Evolutionary conservation across 2,113 vertebrate species (phyloP).

Genomic region (Psilopsiagon aymara): DNA sequence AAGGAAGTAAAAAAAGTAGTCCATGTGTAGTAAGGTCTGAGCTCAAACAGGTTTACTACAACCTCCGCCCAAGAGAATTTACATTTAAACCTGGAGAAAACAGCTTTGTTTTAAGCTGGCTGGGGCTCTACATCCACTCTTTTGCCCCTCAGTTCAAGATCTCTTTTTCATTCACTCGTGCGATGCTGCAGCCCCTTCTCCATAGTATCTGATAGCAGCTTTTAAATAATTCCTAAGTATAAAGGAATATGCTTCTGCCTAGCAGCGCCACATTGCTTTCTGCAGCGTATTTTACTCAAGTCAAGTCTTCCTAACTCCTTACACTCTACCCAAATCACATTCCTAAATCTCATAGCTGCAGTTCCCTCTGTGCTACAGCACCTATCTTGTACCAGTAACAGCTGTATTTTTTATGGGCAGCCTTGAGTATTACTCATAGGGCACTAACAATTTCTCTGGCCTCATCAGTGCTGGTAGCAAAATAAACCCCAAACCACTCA

Average conservation of each 20-base stretch:
- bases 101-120: not conserved
- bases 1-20: not conserved
- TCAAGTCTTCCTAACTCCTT: not conserved
- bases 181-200: not conserved
- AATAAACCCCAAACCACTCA: not conserved
- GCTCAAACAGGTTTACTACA: not conserved
- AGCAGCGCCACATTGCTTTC: not conserved
- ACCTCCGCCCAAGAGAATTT: not conserved
- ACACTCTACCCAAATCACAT: not conserved
- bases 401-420: not conserved
- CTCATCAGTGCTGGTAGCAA: not conserved
- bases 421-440: not conserved
- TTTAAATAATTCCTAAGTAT: not conserved
- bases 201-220: not conserved
- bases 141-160: not conserved
- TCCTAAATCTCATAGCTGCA: not conserved
- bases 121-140: not conserved
- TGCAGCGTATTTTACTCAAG: not conserved
- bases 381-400: not conserved
- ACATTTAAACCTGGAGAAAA: conserved; percentile 14
- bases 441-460: not conserved
- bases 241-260: not conserved
- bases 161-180: not conserved
- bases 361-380: not conserved
- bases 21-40: not conserved